Percentiles rank a stretch among this genome's conserved stretches.
phyloP scores from a whole-genome alignment of 1,140 invertebrate species.

The Pectinophora gossypiella region DNA sequence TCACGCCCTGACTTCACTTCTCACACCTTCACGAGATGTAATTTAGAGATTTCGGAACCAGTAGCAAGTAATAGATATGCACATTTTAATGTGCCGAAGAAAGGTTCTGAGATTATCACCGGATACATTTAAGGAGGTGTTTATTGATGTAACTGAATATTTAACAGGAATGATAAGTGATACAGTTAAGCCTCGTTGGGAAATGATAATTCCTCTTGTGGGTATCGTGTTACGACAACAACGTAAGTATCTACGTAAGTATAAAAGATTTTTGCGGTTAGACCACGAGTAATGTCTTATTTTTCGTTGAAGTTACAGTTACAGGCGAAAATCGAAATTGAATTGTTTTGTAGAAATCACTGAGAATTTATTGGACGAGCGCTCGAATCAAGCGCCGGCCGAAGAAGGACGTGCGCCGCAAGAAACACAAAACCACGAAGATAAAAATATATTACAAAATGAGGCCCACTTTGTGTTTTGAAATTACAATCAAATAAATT shows the following conservation, averaged over 20 bases:
- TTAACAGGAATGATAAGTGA: not conserved
- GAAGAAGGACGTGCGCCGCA: slow-evolving; percentile 47
- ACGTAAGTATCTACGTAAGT: too few species aligned
- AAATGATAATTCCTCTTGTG: not conserved
- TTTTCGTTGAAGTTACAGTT: slow-evolving; percentile 24
- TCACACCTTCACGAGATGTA: slow-evolving; percentile 49
- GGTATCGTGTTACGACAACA: not conserved
- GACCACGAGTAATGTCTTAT: slow-evolving; percentile 30
- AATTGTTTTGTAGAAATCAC: slow-evolving; percentile 22
- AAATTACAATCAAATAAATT: slow-evolving; percentile 75
- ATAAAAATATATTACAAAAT: slow-evolving; percentile 72
- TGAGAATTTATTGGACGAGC: slow-evolving; percentile 34
- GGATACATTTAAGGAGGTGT: slow-evolving; percentile 4
- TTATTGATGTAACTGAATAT: slow-evolving; percentile 4
- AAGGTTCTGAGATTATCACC: slow-evolving; percentile 19
- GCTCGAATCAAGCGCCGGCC: slow-evolving; percentile 41
- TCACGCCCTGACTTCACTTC: slow-evolving; percentile 31
- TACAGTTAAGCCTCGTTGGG: not conserved
- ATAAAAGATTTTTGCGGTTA: slow-evolving; percentile 17
- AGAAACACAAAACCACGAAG: slow-evolving; percentile 66
- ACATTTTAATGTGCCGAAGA: slow-evolving; percentile 31
- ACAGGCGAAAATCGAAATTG: slow-evolving; percentile 31
- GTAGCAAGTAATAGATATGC: slow-evolving; percentile 35
- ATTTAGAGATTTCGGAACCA: slow-evolving; percentile 33
- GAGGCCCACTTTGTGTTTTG: slow-evolving; percentile 70